These are phyloP conservation scores for Drepana falcataria DNA, from an alignment of 2,888 invertebrate species.

Conservation along the genomic window DNA sequence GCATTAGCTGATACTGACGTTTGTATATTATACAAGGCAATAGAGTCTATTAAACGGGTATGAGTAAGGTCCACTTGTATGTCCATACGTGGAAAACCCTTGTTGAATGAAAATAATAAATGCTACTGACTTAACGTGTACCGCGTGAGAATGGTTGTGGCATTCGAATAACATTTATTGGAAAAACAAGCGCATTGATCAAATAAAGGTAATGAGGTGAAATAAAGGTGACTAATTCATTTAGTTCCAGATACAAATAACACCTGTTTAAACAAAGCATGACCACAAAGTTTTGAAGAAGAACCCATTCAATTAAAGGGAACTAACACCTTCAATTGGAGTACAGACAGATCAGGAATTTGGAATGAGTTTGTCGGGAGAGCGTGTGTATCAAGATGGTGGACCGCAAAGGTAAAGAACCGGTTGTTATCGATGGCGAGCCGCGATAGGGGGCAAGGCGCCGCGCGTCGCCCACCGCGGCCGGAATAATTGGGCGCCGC, in stretches of 20 bases:
- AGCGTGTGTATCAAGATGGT: conserved; percentile 40
- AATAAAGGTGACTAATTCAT: conserved; percentile 24
- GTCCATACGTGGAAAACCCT: conserved; percentile 46
- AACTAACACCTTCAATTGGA: conserved; percentile 19
- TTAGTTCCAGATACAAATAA: conserved; percentile 7
- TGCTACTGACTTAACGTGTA: conserved; percentile 44
- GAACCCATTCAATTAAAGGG: conserved; percentile 5
- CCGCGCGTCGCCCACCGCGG: conserved; percentile 73
- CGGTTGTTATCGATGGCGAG: conserved; percentile 75
- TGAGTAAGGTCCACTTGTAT: conserved; percentile 35
- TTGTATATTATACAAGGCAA: conserved; percentile 31
- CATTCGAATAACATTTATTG: conserved; percentile 31
- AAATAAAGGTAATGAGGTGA: conserved; percentile 27
- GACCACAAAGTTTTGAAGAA: background rate
- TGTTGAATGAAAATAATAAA: conserved; percentile 62
- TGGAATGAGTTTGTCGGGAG: conserved; percentile 28
- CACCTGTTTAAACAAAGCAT: conserved; percentile 4
- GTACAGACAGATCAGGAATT: conserved; percentile 33
- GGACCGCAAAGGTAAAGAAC: conserved; percentile 66
- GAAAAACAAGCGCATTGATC: conserved; percentile 35
- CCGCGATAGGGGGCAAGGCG: conserved; percentile 60
- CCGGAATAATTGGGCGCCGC: conserved; percentile 74
- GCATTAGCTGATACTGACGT: conserved; percentile 17
- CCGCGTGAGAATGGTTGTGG: conserved; percentile 30
- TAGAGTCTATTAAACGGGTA: conserved; percentile 37